phyloP scores from a whole-genome alignment of 2,888 invertebrate genomes.

The Pilophorus perplexus region DNA sequence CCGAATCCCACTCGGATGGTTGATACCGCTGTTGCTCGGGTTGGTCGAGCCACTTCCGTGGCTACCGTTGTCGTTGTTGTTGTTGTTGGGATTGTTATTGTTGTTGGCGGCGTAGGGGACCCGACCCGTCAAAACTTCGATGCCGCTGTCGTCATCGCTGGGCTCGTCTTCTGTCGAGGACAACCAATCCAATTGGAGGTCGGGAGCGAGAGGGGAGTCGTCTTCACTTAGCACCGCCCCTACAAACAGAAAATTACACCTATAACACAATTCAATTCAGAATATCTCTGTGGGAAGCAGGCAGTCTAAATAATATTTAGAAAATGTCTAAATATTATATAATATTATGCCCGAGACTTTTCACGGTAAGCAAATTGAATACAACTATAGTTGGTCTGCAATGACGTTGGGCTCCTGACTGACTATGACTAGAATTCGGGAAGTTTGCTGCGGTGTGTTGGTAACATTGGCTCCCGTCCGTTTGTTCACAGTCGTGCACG shows the following conservation, averaged over 20 bases:
- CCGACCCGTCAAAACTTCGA: constrained; percentile 53
- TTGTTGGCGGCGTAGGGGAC: constrained; percentile 47
- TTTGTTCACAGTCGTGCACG: no score
- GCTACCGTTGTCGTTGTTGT: neutral
- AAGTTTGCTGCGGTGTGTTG: no score
- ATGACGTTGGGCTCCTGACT: no score
- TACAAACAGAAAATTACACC: constrained; percentile 2
- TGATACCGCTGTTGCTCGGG: neutral
- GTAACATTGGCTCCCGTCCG: no score
- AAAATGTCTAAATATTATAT: no score
- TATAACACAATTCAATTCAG: neutral
- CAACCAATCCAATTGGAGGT: constrained; percentile 74
- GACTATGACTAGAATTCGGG: no score
- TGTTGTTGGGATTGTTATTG: constrained; percentile 28
- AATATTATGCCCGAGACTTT: no score
- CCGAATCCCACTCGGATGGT: neutral
- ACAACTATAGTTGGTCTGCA: no score
- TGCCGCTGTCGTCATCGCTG: constrained; percentile 60
- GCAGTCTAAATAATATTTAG: no score
- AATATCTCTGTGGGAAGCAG: no score
- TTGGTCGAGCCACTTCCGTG: neutral
- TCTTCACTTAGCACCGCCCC: constrained; percentile 41
- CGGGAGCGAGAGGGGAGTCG: constrained; percentile 64
- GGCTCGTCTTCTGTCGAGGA: constrained; percentile 61
- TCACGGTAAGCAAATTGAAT: no score